These are phyloP conservation scores for Gnathochromis pfefferi DNA, from an alignment of 2,113 vertebrate species.

Conservation along the genomic window DNA sequence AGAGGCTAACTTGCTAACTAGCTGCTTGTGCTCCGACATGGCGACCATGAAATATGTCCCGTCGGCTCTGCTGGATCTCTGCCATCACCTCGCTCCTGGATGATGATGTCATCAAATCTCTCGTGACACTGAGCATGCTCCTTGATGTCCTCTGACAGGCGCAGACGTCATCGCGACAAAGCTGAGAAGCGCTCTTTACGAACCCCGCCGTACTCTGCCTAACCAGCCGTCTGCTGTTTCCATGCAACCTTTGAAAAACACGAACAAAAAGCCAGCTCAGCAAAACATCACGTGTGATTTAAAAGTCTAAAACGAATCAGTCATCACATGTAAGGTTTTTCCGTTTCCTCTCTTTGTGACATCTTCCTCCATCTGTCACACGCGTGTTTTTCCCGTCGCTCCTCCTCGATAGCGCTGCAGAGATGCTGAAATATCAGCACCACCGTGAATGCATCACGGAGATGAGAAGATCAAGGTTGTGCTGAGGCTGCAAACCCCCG, in stretches of 20 bases:
- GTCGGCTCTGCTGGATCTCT: background rate
- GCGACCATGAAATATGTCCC: background rate
- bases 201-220: background rate
- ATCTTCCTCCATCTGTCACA: background rate
- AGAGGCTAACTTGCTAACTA: background rate
- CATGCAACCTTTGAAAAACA: fast-evolving
- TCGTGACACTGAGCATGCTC: background rate
- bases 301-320: background rate
- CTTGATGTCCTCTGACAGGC: background rate
- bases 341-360: fast-evolving
- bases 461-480: fast-evolving
- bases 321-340: background rate
- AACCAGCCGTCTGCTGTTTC: background rate
- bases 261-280: background rate
- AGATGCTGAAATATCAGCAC: background rate
- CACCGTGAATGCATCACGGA: background rate
- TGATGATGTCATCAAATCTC: background rate
- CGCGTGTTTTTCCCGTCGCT: background rate
- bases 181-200: background rate
- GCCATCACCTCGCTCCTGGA: background rate
- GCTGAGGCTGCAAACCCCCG: background rate
- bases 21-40: background rate
- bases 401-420: background rate
- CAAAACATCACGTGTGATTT: background rate
- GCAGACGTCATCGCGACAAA: background rate